Evolutionary conservation across 2,797 vertebrate genomes (phyloP), one percentile per base, ranked within the genome.

Genomic region (Yasuhikotakia modesta): DNA sequence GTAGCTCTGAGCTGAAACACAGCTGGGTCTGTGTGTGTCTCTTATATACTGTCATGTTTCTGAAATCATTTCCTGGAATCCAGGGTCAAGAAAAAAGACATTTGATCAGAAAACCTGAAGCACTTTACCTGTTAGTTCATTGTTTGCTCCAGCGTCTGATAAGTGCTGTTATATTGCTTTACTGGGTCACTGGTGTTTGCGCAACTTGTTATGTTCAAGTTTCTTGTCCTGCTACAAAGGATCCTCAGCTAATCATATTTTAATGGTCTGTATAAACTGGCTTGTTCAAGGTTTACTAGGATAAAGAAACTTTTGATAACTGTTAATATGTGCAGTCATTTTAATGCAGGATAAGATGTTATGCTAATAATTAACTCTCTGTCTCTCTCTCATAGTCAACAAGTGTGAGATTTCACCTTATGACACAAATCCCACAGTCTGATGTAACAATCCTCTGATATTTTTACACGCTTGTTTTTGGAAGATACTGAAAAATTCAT

Each of bases 1-100:
- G 70, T 17, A 16, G 32, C 12, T 19, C 13, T 65, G 61, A 55
- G 22, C 10, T 35, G 10, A 6, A n/a, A 30, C 8, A 50, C 32
- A 39, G 35, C 35, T 35, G 0, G n/a, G 32, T 35, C 11, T 27
- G 30, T 53, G 27, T 73, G 13, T 27, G 48, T 14, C n/a, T 4
- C 21, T 74, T 74, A 64, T 65, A 74, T 74, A 64, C 46, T 39
- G 45, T 17, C n/a, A 17, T 24, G 2, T 2, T 52, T 13, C n/a
- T 30, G 3, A 5, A 63, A 63, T 30, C 14, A 21, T 1, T 7
- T 63, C 27, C 58, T 0, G n/a, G 3, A 63, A 35, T 16, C n/a
- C 13, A 10, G 16, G 35, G n/a, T 35, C 46, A 50, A 1, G 19
- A 63, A 11, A 13, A 12, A 35, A 58, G 58, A 73, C 50, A 39